Base-by-base conservation (phyloP, 1,140 invertebrate genomes). In the Phenacoccus solenopsis region DNA sequence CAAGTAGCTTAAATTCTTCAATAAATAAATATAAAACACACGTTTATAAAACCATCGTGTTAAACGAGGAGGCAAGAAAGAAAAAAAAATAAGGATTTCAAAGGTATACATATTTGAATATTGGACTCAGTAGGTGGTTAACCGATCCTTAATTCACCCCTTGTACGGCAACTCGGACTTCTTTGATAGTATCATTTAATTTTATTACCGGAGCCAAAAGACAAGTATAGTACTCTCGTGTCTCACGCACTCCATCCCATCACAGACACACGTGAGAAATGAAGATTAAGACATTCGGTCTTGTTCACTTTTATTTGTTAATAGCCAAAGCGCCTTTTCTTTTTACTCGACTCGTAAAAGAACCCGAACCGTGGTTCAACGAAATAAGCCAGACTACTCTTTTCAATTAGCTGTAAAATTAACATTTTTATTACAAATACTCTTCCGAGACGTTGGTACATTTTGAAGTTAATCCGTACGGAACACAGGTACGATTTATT, bases 271-370 rank as follows among this genome's bases (percentile, higher is more conserved):
- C 20, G 38, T 49, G 38, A 49, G 38, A 49, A 49, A 49, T 49
- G 38, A 49, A 49, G 38, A 49, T 49, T 49, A 49, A 49, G 38
- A 49, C 38, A 49, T 49, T 32, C 30, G 30, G 30, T 32, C 30
- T 32, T 49, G 38, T 49, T 16, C 38, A 49, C 38, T 49, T 49
- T 49, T 49, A n/a, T 49, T 49, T 49, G 38, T 49, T 49, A 49
- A 49, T 49, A 49, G 38, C 38, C 38, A 49, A 49, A 49, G 38
- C 38, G 38, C 38, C 38, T 49, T 49, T 49, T 49, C 38, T 49
- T 49, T 49, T 49, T 9, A 49, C 38, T n/a, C 5, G 38, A 2
- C 5, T 49, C 38, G 38, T 49, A 49, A 49, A 49, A 49, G 16
- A 49, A 5, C 38, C 38, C 20, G 16, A 9, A n/a, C 20, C 13